Percentiles rank a stretch among this genome's conserved stretches.
Evolutionary conservation across 2,797 vertebrate genomes (phyloP).

Genomic region (Bovichtus diacanthus): DNA sequence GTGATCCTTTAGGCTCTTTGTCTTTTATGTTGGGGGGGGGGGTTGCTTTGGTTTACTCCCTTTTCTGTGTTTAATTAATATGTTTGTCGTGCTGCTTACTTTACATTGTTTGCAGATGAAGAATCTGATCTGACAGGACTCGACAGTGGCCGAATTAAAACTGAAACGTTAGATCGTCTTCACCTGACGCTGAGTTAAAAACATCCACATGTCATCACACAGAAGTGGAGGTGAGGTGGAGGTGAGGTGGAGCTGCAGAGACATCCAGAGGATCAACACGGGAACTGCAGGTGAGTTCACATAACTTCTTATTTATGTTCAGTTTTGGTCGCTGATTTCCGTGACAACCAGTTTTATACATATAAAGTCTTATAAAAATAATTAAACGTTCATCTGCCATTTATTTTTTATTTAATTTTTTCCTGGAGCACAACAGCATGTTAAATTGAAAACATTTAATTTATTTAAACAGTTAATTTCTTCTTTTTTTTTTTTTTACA

Average conservation of each 20-base stretch:
- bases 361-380: too few relatives aligned
- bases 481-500: too few relatives aligned
- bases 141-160: not conserved
- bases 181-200: not conserved
- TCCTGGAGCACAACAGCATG: not conserved
- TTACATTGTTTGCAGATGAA: not conserved
- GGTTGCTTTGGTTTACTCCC: too few relatives aligned
- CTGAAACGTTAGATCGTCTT: too few relatives aligned
- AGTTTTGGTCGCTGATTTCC: not conserved
- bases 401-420: too few relatives aligned
- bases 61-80: too few relatives aligned
- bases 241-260: conserved; percentile 46
- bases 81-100: too few relatives aligned
- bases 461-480: too few relatives aligned
- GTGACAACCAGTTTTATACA: not conserved
- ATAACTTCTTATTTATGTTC: not conserved
- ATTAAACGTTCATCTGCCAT: too few relatives aligned
- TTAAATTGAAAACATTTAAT: not conserved
- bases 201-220: not conserved
- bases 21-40: too few relatives aligned
- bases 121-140: not conserved
- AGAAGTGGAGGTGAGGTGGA: not conserved
- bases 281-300: not conserved
- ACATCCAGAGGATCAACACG: conserved; percentile 6
- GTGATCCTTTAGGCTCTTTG: not conserved